Conservation (phyloP, 64 coral and sea anemone genomes). For the Porites australiensis region DNA sequence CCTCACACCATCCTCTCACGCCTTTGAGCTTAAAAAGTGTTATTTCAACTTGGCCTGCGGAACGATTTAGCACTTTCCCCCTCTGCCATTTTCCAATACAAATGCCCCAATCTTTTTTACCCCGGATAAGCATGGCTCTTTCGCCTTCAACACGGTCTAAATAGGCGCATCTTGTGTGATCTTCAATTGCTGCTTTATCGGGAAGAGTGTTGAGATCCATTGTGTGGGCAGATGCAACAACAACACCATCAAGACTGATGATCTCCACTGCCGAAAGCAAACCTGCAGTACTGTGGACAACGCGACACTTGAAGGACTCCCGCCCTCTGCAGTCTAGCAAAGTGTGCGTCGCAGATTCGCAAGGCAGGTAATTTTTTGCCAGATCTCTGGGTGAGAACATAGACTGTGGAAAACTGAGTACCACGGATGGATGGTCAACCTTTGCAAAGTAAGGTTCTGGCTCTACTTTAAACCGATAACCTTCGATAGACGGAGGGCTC, state of each 20-base stretch:
- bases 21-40: conserved; percentile 12
- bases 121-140: conserved; percentile 59
- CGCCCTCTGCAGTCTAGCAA: conserved; percentile 36
- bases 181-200: not conserved
- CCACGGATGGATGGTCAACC: not conserved
- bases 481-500: conserved; percentile 7
- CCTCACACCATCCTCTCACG: conserved; percentile 10
- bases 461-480: not conserved
- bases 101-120: conserved; percentile 60
- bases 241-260: not conserved
- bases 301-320: conserved; percentile 41
- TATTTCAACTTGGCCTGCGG: conserved; percentile 14
- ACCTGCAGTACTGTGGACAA: conserved; percentile 21
- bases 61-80: not conserved
- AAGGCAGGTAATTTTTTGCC: conserved; percentile 3
- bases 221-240: not conserved
- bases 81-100: conserved; percentile 15
- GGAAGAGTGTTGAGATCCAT: conserved; percentile 25
- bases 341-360: conserved; percentile 10
- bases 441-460: not conserved
- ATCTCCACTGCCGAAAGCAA: conserved; percentile 47
- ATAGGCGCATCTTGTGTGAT: not conserved
- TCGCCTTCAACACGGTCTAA: not conserved
- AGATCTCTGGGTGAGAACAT: conserved; percentile 10
- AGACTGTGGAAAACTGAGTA: conserved; percentile 10